These are phyloP conservation scores for Ostrea edulis DNA, from an alignment of 1,140 invertebrate genomes.

Conservation along the genomic window DNA sequence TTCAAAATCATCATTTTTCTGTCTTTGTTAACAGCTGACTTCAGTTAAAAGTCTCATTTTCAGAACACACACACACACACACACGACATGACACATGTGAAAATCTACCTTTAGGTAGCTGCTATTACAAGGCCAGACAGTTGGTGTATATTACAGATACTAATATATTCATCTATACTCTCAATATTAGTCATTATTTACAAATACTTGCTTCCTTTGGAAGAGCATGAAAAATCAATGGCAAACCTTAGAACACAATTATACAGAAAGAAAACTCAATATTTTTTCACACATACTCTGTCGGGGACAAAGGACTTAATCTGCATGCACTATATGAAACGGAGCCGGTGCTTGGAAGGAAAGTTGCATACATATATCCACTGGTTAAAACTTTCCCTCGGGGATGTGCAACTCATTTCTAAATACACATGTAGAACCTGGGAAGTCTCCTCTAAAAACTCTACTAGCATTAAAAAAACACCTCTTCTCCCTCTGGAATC, in stretches of 20 bases:
- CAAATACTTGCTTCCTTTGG: slow-evolving; percentile 14
- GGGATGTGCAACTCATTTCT: no score
- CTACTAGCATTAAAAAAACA: no score
- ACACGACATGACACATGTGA: slow-evolving; percentile 32
- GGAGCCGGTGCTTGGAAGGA: no score
- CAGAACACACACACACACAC: slow-evolving; percentile 6
- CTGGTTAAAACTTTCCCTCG: no score
- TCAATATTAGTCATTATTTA: slow-evolving; percentile 28
- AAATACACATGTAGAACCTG: no score
- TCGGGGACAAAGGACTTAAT: background rate
- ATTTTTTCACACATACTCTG: slow-evolving; percentile 1
- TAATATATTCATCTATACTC: background rate
- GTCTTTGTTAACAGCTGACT: slow-evolving; percentile 36
- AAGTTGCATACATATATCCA: no score
- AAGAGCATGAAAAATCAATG: slow-evolving; percentile 32
- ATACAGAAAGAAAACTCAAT: background rate
- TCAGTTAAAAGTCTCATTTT: slow-evolving; percentile 20
- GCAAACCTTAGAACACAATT: background rate
- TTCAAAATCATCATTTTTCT: slow-evolving; percentile 38
- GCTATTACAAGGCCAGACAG: background rate
- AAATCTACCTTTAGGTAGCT: slow-evolving; percentile 21
- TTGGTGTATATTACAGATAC: background rate
- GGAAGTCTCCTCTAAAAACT: no score
- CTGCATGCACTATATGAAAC: no score
- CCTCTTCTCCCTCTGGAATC: no score